Evolutionary conservation across 2,797 vertebrate species (phyloP), one percentile per base, ranked within the genome.

Genomic region (Adrianichthys oophorus): DNA sequence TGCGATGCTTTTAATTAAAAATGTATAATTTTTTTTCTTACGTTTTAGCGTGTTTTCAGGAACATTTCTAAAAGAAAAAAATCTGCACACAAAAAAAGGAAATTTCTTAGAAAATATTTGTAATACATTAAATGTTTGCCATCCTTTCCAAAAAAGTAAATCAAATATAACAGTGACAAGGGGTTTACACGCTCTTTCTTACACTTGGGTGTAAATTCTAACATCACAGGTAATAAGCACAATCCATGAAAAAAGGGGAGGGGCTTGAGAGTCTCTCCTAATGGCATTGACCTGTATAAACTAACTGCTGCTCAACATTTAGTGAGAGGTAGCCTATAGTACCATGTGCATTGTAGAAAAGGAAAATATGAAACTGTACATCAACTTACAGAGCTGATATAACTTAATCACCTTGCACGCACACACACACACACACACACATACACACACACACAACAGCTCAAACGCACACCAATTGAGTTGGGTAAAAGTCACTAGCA

Each of bases 281-380:
- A 79, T 77, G 74, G 76, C 76, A 73, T 74, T 68, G 53, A 68
- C 62, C 72, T 78, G 79, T 70, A 72, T 56, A 56, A 72, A 71
- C 77, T 72, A 74, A 73, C 71, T 78, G 74, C 47, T 46, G 68
- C 78, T 70, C 61, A 75, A 83, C 70, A 80, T 83, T 62, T 73
- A 76, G 71, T 76, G 71, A 85, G 87, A 88, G 85, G 85, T 84
- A 87, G 80, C 85, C 82, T 83, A 81, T 73, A 84, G 89, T 86
- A 89, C 89, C 84, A 85, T 87, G 80, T 83, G 83, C 85, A 80
- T 74, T 77, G 78, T 52, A 42, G 52, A 45, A 43, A 75, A 66
- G 74, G 12, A 12, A 78, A 41, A 70, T 79, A 78, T 59, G 78
- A 86, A 86, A 85, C 81, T 84, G 67, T 87, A 86, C 84, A 90